Conservation (phyloP, 2,113 vertebrate genomes). For the Upupa epops region DNA sequence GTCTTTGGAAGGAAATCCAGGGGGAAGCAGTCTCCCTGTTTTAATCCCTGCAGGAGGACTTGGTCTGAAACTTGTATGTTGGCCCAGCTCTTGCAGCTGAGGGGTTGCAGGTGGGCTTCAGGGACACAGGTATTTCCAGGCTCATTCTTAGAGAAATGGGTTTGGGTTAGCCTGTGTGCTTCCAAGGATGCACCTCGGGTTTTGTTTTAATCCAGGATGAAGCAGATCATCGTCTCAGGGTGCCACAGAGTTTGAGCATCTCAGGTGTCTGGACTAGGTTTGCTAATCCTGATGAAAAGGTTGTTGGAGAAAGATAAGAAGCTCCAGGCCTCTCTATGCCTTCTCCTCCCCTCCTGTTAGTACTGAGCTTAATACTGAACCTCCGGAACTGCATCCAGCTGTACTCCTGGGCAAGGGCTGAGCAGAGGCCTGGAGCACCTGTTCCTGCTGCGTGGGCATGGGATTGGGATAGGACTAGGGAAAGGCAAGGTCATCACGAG, state of each 20-base stretch:
- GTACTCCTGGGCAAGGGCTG: neutral
- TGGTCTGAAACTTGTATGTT: neutral
- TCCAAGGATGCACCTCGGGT: neutral
- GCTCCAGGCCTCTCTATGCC: neutral
- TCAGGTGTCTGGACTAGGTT: neutral
- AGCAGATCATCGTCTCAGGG: neutral
- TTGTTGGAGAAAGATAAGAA: neutral
- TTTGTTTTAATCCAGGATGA: conserved; percentile 14
- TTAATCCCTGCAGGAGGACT: neutral
- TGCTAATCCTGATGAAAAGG: neutral
- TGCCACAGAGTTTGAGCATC: neutral
- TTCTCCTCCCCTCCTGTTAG: neutral
- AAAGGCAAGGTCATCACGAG: neutral
- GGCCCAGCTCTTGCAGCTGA: neutral
- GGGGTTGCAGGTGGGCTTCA: neutral
- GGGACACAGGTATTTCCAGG: neutral
- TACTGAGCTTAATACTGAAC: neutral
- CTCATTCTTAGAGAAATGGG: neutral
- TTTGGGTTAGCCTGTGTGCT: neutral
- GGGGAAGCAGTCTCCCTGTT: neutral
- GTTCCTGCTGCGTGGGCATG: neutral
- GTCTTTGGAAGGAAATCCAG: neutral
- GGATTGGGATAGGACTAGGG: neutral
- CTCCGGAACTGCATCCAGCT: neutral
- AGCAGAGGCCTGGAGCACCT: neutral